Conservation (phyloP, 2,113 vertebrate genomes). For the Ceyx cyanopectus region DNA sequence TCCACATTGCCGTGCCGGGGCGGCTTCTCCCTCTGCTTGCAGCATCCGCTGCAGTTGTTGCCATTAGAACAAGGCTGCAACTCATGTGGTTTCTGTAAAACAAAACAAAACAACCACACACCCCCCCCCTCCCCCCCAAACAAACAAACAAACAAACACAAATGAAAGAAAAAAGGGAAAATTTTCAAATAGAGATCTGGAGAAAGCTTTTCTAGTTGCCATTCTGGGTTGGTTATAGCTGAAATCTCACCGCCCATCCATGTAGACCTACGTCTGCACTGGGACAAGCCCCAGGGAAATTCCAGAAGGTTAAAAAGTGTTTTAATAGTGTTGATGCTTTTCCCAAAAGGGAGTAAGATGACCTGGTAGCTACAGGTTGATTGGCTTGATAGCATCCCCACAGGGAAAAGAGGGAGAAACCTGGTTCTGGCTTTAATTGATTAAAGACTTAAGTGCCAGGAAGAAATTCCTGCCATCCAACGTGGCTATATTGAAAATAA, state of each 20-base stretch:
- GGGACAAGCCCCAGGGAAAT: not conserved
- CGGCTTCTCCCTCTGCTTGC: slow-evolving; percentile 41
- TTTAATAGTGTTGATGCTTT: slow-evolving; percentile 23
- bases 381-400: slow-evolving; percentile 13
- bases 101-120: not conserved
- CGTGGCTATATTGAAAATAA: slow-evolving; percentile 39
- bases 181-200: not conserved
- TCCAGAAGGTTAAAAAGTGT: slow-evolving; percentile 25
- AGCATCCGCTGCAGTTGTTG: slow-evolving; percentile 4
- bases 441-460: slow-evolving; percentile 42
- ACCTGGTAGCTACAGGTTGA: slow-evolving; percentile 61
- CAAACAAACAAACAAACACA: not conserved
- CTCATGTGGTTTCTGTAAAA: slow-evolving; percentile 35
- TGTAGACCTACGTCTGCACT: fast-evolving
- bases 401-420: slow-evolving; percentile 1
- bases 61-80: not conserved
- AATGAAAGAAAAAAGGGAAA: not conserved
- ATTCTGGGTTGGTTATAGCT: not conserved
- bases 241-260: not conserved
- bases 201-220: slow-evolving; percentile 6
- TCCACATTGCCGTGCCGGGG: slow-evolving; percentile 65
- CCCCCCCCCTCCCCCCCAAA: too few relatives aligned
- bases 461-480: slow-evolving; percentile 34
- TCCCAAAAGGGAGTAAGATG: slow-evolving; percentile 25
- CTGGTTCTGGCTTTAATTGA: not conserved